Conservation (phyloP, 2,888 invertebrate species). For the Brachynemurus nebulosus region DNA sequence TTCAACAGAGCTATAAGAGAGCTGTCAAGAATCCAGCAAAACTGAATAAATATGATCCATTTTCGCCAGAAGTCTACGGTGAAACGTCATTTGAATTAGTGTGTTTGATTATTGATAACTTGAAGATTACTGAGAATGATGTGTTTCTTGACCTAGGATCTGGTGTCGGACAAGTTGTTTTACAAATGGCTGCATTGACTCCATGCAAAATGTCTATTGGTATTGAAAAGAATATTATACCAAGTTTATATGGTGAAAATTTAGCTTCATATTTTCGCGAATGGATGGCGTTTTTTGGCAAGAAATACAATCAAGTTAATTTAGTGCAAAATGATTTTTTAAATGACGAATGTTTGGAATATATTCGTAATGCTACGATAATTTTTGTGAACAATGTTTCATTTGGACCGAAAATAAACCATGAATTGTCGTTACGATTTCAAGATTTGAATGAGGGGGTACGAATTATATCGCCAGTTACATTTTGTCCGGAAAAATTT, state of each 20-base stretch:
- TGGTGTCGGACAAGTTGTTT: background rate
- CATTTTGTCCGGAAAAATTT: slow-evolving; percentile 3
- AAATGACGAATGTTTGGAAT: background rate
- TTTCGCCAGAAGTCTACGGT: slow-evolving; percentile 1
- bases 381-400: slow-evolving; percentile 2
- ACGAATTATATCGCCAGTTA: background rate
- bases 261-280: background rate
- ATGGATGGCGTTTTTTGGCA: slow-evolving; percentile 1
- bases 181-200: background rate
- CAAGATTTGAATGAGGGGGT: slow-evolving; percentile 2
- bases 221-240: background rate
- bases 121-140: background rate
- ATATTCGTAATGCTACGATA: slow-evolving; percentile 1
- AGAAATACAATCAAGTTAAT: slow-evolving; percentile 2
- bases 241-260: slow-evolving; percentile 1
- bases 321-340: slow-evolving; percentile 2
- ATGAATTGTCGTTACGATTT: background rate
- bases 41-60: slow-evolving; percentile 5
- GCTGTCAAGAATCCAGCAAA: slow-evolving; percentile 1
- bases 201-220: slow-evolving; percentile 1
- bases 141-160: slow-evolving; percentile 3
- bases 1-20: background rate
- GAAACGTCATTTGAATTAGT: slow-evolving; percentile 1
- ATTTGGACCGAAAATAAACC: slow-evolving; percentile 1
- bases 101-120: background rate